Base-by-base conservation (phyloP, 2,113 vertebrate genomes). In the Lanius collurio region DNA sequence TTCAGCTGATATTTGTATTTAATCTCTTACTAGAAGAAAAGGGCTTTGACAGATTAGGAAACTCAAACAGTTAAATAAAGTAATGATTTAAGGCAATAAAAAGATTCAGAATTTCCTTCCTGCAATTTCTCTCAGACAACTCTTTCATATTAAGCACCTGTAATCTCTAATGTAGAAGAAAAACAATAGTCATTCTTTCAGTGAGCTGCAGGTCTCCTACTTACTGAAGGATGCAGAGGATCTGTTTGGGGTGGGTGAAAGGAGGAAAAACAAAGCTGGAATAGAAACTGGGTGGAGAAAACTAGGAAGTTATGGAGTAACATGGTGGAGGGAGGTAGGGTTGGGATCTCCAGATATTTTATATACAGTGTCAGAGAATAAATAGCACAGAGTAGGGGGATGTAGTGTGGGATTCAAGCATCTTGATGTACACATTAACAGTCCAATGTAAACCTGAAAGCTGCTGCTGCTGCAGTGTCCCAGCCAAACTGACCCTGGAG, bases 391-490 rank as follows among this genome's bases (percentile, higher is more conserved):
- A 80, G 8, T 7, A n/a, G 8, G 1, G 1, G 6, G 7, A 5
- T 49, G 7, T 22, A 31, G n/a, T 15, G 17, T 13, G 52, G 35
- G 11, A 37, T 7, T 1, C 16, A 30, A 69, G 14, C 8, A 19
- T 26, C 30, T 35, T 49, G 8, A 12, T 6, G 1, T 13, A n/a
- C 3, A 2, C 28, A 74, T 0, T 2, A 75, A 60, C 35, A 57
- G 12, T 16, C 39, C 27, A 65, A 11, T 2, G 2, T 13, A 30
- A 39, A 39, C 52, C 50, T 64, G 75, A 42, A 85, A 93, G 27
- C 19, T 65, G 26, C 60, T 77, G 52, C 56, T 81, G 20, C 37
- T 79, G 39, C 46, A 55, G 3, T 47, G 2, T 56, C 13, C 31
- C 42, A 62, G 3, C 35, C 24, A 70, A 27, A 71, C 14, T 74